Base-by-base conservation (phyloP, 2,888 invertebrate genomes). In the Melangyna quadrimaculata region DNA sequence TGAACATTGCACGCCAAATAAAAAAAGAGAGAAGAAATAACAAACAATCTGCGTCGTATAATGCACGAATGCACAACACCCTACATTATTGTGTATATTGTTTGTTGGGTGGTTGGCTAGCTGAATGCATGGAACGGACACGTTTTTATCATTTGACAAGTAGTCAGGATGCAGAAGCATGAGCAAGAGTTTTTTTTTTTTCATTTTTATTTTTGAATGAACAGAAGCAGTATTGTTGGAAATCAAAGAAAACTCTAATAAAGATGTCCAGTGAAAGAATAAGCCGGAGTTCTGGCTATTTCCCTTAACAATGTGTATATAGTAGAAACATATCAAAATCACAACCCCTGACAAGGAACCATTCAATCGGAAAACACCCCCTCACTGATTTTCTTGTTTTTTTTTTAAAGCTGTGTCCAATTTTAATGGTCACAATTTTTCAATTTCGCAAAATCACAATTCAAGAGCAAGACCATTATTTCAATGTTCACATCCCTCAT, bases 31-130 rank as follows among this genome's bases (percentile, higher is more conserved):
- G 27, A 61, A 65, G 63, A 61, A 61, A 59, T 32, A 82, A 78
- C 78, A 84, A 84, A 84, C 84, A 84, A 79, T 84, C 84, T 84
- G 79, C 79, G 75, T 84, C 69, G 75, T 84, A 77, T 79, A 79
- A 79, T 75, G 84, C 79, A 84, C 75, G 79, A 79, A 72, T 84
- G 84, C 79, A 84, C 79, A 84, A 22, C 79, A 84, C 78, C 84
- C 84, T 77, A n/a, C n/a, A 53, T 71, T 59, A 19, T 59, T 59
- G 59, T 59, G 57, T 32, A 14, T 14, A 35, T n/a, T 51, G 51
- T 51, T 67, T 65, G 63, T 45, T 65, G 63, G 63, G 63, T 65
- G 63, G 63, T 45, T 65, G 63, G 63, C 45, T 45, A 45, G 45
- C 37, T 45, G 61, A 37, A 35, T 63, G 74, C 48, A 71, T 59